Evolutionary conservation across 2,113 vertebrate genomes (phyloP).

Genomic region (Alexandromys fortis): DNA sequence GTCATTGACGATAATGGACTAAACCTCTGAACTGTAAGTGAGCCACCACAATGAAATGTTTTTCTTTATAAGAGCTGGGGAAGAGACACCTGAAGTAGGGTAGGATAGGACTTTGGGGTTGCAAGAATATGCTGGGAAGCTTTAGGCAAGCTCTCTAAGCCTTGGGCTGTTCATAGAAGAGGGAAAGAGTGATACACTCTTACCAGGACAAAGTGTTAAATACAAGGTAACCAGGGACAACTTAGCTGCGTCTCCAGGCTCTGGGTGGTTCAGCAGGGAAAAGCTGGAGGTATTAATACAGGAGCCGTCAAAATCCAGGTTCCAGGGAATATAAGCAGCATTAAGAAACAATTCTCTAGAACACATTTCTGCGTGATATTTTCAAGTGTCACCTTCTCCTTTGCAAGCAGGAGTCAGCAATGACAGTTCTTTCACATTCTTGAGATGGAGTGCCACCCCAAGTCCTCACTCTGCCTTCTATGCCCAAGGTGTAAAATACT

Average conservation of each 20-base stretch:
- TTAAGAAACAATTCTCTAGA: background rate
- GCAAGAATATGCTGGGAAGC: background rate
- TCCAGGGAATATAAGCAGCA: too few relatives aligned
- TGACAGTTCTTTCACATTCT: background rate
- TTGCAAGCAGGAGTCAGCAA: background rate
- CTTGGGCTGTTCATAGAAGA: background rate
- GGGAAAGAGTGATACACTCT: background rate
- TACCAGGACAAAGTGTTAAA: background rate
- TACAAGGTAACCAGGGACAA: background rate
- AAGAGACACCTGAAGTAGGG: background rate
- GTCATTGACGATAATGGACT: too few relatives aligned
- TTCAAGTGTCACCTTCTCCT: background rate
- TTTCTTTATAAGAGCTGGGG: too few relatives aligned
- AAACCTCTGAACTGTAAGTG: too few relatives aligned
- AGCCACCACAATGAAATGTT: too few relatives aligned
- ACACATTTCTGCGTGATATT: background rate
- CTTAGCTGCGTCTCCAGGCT: background rate
- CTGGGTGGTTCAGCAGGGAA: background rate
- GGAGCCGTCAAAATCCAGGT: too few relatives aligned
- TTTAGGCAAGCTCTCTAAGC: background rate
- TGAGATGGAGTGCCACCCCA: fast-evolving
- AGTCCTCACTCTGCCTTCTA: background rate
- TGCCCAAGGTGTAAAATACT: background rate
- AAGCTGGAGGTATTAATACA: too few relatives aligned
- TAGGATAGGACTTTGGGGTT: background rate